These are phyloP conservation scores for Trichechus manatus DNA, from an alignment of 2,113 vertebrate species.

Conservation along the genomic window DNA sequence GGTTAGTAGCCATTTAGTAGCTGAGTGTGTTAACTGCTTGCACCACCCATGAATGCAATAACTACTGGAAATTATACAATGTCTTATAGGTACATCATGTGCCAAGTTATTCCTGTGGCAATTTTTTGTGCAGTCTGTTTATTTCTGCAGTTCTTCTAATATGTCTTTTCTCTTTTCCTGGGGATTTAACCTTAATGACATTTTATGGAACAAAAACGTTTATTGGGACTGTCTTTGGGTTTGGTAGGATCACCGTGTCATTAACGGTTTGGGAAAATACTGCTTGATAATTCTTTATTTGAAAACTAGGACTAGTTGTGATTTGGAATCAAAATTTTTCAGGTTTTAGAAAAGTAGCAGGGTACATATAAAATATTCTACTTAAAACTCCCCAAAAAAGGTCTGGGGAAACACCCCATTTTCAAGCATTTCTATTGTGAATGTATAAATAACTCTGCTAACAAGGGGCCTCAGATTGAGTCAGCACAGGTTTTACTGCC, in stretches of 20 bases:
- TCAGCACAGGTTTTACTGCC: background rate
- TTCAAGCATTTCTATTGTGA: background rate
- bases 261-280: background rate
- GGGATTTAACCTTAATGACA: background rate
- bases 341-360: constrained; percentile 40
- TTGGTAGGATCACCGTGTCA: background rate
- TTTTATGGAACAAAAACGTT: background rate
- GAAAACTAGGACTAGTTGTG: background rate
- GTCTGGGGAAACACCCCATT: background rate
- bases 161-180: background rate
- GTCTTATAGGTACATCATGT: background rate
- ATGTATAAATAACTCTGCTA: background rate
- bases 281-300: background rate
- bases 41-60: background rate
- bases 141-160: background rate
- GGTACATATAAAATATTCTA: background rate
- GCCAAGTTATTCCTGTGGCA: background rate
- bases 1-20: background rate
- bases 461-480: background rate
- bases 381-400: background rate
- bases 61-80: background rate
- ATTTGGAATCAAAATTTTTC: constrained; percentile 40
- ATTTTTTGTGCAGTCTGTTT: background rate
- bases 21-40: background rate
- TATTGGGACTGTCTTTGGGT: background rate